Conservation (phyloP, 1,140 invertebrate species). For the Eueides isabella region DNA sequence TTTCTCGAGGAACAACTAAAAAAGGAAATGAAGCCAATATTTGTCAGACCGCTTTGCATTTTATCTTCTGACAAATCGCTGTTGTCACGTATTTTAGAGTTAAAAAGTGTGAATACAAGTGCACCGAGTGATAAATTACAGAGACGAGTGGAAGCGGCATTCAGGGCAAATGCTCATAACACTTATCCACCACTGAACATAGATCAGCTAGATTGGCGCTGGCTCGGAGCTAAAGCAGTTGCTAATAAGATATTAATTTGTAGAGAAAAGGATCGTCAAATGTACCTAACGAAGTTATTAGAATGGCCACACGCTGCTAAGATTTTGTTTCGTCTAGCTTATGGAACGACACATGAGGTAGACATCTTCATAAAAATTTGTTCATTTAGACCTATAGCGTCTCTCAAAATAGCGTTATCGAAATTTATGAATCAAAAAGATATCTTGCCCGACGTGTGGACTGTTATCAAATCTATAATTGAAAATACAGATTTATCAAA, state of each 20-base stretch:
- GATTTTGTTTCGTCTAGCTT: slow-evolving; percentile 45
- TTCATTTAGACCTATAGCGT: slow-evolving; percentile 42
- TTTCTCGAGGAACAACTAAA: slow-evolving; percentile 34
- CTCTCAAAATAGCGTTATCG: slow-evolving; percentile 43
- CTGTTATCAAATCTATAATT: slow-evolving; percentile 48
- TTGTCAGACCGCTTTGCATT: slow-evolving; percentile 43
- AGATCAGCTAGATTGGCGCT: slow-evolving; percentile 43
- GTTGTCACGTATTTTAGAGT: slow-evolving; percentile 23
- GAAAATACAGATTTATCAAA: slow-evolving; percentile 34
- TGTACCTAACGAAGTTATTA: slow-evolving; percentile 43
- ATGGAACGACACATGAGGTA: slow-evolving; percentile 33
- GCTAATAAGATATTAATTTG: slow-evolving; percentile 50
- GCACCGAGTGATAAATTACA: slow-evolving; percentile 23
- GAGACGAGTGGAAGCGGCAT: slow-evolving; percentile 35
- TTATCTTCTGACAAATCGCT: slow-evolving; percentile 25
- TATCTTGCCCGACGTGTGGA: slow-evolving; percentile 45
- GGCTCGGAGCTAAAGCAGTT: slow-evolving; percentile 53
- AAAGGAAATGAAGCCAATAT: slow-evolving; percentile 28
- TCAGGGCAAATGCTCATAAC: slow-evolving; percentile 52
- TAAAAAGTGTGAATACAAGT: slow-evolving; percentile 9
- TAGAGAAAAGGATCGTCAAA: slow-evolving; percentile 41
- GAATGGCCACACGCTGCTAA: slow-evolving; percentile 42
- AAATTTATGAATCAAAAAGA: slow-evolving; percentile 34
- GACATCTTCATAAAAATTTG: slow-evolving; percentile 41
- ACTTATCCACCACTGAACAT: slow-evolving; percentile 49